Conservation (phyloP, 2,113 vertebrate genomes). For the Varanus komodoensis region DNA sequence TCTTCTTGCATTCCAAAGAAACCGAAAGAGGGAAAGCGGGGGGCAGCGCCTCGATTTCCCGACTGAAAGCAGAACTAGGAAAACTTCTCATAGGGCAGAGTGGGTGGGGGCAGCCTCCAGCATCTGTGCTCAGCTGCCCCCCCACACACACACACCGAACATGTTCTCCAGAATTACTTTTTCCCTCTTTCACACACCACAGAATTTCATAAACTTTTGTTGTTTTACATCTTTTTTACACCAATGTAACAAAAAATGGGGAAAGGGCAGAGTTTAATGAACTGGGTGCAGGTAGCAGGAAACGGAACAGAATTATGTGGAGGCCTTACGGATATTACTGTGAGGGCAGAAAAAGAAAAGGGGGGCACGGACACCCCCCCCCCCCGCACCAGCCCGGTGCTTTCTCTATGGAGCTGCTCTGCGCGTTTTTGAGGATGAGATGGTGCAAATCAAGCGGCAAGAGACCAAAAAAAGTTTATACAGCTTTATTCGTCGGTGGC, state of each 20-base stretch:
- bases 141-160: slow-evolving; percentile 75
- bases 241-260: slow-evolving; percentile 82
- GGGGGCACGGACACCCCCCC: neutral
- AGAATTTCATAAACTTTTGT: slow-evolving; percentile 80
- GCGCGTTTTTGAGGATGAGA: slow-evolving; percentile 61
- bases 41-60: slow-evolving; percentile 72
- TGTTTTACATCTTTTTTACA: slow-evolving; percentile 86
- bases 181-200: slow-evolving; percentile 80
- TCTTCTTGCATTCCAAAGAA: slow-evolving; percentile 83
- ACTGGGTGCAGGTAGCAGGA: slow-evolving; percentile 31
- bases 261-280: neutral
- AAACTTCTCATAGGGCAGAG: slow-evolving; percentile 26
- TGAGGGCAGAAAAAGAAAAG: slow-evolving; percentile 21
- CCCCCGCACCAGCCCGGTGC: neutral
- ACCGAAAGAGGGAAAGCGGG: slow-evolving; percentile 66
- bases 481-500: slow-evolving; percentile 80
- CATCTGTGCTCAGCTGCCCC: neutral
- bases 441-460: slow-evolving; percentile 75
- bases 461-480: slow-evolving; percentile 75
- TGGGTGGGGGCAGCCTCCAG: neutral
- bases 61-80: slow-evolving; percentile 66
- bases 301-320: slow-evolving; percentile 60
- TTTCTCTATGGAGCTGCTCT: slow-evolving; percentile 66
- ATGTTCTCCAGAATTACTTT: slow-evolving; percentile 76
- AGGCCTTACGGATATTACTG: slow-evolving; percentile 67